Base-by-base conservation (phyloP, 2,113 vertebrate genomes). In the Prietella phreatophila region DNA sequence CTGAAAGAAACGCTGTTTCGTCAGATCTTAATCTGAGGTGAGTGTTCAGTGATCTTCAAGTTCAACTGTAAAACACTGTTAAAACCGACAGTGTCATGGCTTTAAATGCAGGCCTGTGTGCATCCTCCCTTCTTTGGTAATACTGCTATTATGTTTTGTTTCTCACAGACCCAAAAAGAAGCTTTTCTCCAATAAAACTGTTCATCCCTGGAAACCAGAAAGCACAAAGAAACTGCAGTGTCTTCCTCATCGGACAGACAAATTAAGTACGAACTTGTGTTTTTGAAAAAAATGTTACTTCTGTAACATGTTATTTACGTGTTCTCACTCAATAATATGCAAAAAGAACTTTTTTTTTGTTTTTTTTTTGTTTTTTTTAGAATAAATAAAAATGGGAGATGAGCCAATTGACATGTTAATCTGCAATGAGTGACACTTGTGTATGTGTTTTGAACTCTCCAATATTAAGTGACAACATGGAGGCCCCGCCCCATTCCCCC, bases 131-230 rank as follows among this genome's bases (percentile, higher is more conserved):
- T 55, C 27, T 22, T 20, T 15, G 33, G 0, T 39, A 61, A 39
- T 25, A 5, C 80, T 27, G 33, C 22, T 13, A 36, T 76, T 86
- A 19, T 85, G 6, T 78, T 25, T 1, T 91, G 4, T 63, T 30
- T 69, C 88, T 85, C 33, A 90, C 93, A 97, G 97, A 92, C 82
- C 1, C 84, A 89, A 5, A 88, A 92, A 91, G 86, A 93, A 88
- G 86, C 92, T 95, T 6, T 85, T 94, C 50, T 91, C 91, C 47
- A 92, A 91, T 27, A 88, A 79, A 89, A 85, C 36, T 0, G 11
- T 42, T 2, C 89, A 90, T 0, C 55, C 82, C 0, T 95, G 94
- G 95, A 91, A 87, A 56, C 92, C 92, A 22, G 91, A 91, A 14
- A 39, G 85, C 0, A 25, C 79, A 76, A 93, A 55, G 22, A 93